A percentile compares a stretch with the other conserved stretches of the same genome.
These are phyloP conservation scores for Otis tarda DNA, from an alignment of 2,113 vertebrate genomes.

Conservation along the genomic window DNA sequence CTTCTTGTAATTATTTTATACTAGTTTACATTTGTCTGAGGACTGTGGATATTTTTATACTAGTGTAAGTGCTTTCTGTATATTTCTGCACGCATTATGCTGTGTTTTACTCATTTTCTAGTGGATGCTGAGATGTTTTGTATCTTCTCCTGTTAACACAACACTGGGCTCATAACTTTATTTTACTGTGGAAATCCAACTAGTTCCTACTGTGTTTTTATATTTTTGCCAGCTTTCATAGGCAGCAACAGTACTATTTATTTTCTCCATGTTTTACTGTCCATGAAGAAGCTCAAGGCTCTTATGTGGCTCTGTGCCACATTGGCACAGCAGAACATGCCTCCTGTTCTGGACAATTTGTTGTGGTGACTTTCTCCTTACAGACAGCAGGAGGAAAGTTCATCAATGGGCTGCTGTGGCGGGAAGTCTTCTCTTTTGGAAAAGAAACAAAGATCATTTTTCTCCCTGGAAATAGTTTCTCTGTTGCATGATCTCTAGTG, in stretches of 20 bases:
- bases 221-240: slow-evolving; percentile 16
- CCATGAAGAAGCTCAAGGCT: neutral
- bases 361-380: neutral
- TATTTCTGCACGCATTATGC: slow-evolving; percentile 61
- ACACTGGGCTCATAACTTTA: slow-evolving; percentile 49
- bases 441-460: slow-evolving; percentile 9
- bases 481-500: slow-evolving; percentile 65
- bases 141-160: slow-evolving; percentile 52
- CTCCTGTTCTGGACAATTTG: neutral
- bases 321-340: neutral
- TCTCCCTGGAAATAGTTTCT: slow-evolving; percentile 16
- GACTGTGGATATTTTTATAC: slow-evolving; percentile 83
- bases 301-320: neutral
- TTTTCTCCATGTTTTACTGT: neutral
- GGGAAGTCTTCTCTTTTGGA: neutral
- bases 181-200: slow-evolving; percentile 52
- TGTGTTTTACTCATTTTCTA: slow-evolving; percentile 64
- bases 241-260: neutral
- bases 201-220: slow-evolving; percentile 24
- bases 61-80: slow-evolving; percentile 67
- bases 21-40: slow-evolving; percentile 67
- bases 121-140: slow-evolving; percentile 65
- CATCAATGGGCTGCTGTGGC: neutral
- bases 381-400: neutral
- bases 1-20: slow-evolving; percentile 76